phyloP scores from a whole-genome alignment of 2,888 invertebrate species.

The Lymantria dispar region DNA sequence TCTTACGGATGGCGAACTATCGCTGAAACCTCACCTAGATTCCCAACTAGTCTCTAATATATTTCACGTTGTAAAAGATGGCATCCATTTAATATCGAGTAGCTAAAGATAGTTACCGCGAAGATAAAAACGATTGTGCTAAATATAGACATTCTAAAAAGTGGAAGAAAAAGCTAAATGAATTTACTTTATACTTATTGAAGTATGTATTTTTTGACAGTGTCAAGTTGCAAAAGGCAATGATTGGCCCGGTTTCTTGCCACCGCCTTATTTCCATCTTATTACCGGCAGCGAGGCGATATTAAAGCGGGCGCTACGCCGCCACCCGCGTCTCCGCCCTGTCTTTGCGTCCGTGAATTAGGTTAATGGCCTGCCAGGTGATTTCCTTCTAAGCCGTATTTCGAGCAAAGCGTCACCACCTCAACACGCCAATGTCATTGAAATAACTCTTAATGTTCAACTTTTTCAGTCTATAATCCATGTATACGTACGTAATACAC shows the following conservation, averaged over 20 bases:
- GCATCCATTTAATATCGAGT: too few species aligned
- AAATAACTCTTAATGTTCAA: constrained; percentile 56
- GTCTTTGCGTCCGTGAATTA: constrained; percentile 81
- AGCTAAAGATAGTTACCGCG: too few species aligned
- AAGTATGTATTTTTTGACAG: constrained; percentile 43
- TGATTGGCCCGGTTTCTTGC: constrained; percentile 76
- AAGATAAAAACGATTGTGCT: too few species aligned
- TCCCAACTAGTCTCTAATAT: too few species aligned
- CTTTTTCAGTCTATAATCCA: constrained; percentile 28
- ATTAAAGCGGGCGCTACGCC: constrained; percentile 72
- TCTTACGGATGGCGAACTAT: too few species aligned
- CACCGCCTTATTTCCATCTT: constrained; percentile 79
- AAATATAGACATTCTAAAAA: too few species aligned
- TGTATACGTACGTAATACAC: neutral
- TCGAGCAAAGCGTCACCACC: constrained; percentile 67
- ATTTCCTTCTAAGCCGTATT: constrained; percentile 78
- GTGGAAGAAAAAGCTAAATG: constrained; percentile 16
- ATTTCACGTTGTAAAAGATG: too few species aligned
- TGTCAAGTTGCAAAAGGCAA: constrained; percentile 69
- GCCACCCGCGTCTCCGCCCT: constrained; percentile 73
- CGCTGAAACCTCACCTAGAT: too few species aligned
- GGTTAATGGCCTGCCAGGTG: constrained; percentile 82
- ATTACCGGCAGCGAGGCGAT: constrained; percentile 77
- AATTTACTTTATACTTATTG: constrained; percentile 39
- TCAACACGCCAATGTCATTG: constrained; percentile 68